phyloP scores from a whole-genome alignment of 2,797 vertebrate genomes.

The Neostethus bicornis region DNA sequence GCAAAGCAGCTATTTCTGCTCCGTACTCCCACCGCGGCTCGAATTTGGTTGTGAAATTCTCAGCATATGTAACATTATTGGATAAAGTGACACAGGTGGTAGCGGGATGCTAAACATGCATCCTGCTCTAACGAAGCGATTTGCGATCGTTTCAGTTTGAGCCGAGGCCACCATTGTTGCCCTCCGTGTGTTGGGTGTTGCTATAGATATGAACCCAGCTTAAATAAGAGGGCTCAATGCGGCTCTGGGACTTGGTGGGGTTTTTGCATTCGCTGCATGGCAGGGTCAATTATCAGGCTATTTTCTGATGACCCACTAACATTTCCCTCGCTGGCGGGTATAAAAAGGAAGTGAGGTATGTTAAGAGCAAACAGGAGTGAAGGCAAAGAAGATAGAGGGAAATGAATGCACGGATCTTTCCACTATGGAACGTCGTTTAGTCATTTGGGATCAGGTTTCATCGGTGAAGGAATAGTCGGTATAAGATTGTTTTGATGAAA shows the following conservation, averaged over 20 bases:
- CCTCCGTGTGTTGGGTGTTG: slow-evolving; percentile 61
- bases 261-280: slow-evolving; percentile 54
- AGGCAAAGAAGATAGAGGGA: slow-evolving; percentile 8
- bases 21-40: slow-evolving; percentile 29
- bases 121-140: slow-evolving; percentile 2
- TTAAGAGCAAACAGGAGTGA: slow-evolving; percentile 14
- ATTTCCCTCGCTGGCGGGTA: slow-evolving; percentile 46
- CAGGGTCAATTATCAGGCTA: slow-evolving; percentile 73
- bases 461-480: slow-evolving; percentile 16
- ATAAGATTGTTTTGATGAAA: too few species aligned
- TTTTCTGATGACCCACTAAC: slow-evolving; percentile 69
- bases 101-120: slow-evolving; percentile 53
- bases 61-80: slow-evolving; percentile 55
- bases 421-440: slow-evolving; percentile 12
- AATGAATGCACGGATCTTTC: slow-evolving; percentile 19
- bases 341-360: slow-evolving; percentile 38
- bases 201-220: slow-evolving; percentile 45
- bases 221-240: slow-evolving; percentile 56
- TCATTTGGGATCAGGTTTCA: slow-evolving; percentile 18
- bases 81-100: slow-evolving; percentile 65
- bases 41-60: slow-evolving; percentile 62
- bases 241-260: slow-evolving; percentile 39
- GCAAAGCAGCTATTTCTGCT: slow-evolving; percentile 56
- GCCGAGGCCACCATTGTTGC: slow-evolving; percentile 60
- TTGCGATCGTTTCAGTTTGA: slow-evolving; percentile 17